phyloP scores from a whole-genome alignment of 1,140 invertebrate genomes.

The Pissodes strobi region DNA sequence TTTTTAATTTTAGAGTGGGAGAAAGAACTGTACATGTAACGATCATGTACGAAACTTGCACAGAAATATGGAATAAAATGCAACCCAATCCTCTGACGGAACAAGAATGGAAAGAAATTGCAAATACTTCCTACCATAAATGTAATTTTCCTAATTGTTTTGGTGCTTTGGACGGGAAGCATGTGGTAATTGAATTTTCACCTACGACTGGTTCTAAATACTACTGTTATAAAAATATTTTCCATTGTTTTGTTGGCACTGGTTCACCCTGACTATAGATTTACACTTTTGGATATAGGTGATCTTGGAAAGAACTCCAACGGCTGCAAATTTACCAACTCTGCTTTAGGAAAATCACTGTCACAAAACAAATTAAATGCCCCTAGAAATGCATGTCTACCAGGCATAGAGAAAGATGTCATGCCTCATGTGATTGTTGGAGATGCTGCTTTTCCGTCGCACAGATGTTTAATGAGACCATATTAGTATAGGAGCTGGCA shows the following conservation, averaged over 20 bases:
- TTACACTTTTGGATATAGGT: conserved; percentile 57
- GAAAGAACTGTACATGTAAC: conserved; percentile 29
- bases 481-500: no score
- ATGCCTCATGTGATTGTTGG: conserved; percentile 43
- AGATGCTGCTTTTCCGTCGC: conserved; percentile 39
- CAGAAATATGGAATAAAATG: conserved; percentile 22
- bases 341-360: conserved; percentile 17
- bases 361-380: conserved; percentile 9
- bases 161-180: conserved; percentile 59
- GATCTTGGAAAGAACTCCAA: conserved; percentile 55
- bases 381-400: conserved; percentile 18
- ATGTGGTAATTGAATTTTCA: conserved; percentile 52
- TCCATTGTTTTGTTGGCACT: no score
- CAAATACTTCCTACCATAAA: conserved; percentile 42
- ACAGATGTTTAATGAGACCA: conserved; percentile 22
- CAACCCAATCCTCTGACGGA: conserved; percentile 10
- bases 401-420: conserved; percentile 12
- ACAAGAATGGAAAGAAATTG: conserved; percentile 34
- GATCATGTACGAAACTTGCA: conserved; percentile 30
- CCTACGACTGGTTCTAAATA: conserved; percentile 50
- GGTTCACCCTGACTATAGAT: conserved; percentile 58
- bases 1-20: conserved; percentile 32
- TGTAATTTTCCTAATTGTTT: no score
- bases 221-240: no score
- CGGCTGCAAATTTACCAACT: conserved; percentile 44